These are phyloP conservation scores for Calliphora vomitoria DNA, from an alignment of 2,888 invertebrate genomes.

Conservation along the genomic window DNA sequence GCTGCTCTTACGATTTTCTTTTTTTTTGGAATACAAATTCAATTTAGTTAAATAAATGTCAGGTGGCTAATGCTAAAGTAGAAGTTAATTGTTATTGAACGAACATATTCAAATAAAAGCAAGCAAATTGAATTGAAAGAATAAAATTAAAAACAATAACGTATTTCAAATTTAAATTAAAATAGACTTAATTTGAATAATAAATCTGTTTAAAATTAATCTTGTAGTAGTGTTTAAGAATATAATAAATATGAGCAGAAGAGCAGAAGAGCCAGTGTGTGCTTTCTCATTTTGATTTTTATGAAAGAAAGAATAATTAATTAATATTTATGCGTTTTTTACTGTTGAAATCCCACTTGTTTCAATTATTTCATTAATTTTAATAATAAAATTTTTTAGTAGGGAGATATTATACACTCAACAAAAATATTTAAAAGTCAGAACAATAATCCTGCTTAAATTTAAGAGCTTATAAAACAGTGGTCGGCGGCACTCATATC, in stretches of 20 bases:
- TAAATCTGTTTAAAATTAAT: not conserved
- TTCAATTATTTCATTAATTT: no score
- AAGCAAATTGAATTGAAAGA: not conserved
- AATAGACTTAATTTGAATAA: not conserved
- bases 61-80: constrained; percentile 7
- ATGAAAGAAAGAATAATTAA: no score
- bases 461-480: no score
- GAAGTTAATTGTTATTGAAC: constrained; percentile 37
- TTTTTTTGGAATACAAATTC: not conserved
- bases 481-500: no score
- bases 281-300: not conserved
- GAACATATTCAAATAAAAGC: constrained; percentile 7
- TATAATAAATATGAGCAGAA: not conserved
- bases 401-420: no score
- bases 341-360: no score
- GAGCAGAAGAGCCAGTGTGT: no score
- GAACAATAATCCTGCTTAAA: no score
- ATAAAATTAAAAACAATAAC: not conserved
- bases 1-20: not conserved
- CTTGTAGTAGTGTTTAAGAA: not conserved
- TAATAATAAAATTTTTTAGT: no score
- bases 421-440: no score
- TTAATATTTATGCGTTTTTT: no score
- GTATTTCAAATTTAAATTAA: not conserved
- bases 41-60: constrained; percentile 13